Conservation (phyloP, 2,888 invertebrate genomes). For the Colletes collaris region DNA sequence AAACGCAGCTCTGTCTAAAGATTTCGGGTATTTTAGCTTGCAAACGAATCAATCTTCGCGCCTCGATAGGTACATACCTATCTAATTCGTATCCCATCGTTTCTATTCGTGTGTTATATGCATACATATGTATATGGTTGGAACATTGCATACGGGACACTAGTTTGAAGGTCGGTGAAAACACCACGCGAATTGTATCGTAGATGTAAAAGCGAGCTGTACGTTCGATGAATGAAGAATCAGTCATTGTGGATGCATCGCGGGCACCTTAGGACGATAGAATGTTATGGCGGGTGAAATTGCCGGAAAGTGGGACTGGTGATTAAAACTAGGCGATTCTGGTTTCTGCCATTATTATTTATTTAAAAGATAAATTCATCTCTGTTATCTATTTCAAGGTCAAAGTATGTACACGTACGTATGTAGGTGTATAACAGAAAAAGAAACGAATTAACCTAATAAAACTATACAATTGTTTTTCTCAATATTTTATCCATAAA, state of each 20-base stretch:
- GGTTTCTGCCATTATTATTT: no score
- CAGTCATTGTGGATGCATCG: conserved; percentile 56
- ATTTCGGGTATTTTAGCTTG: conserved; percentile 22
- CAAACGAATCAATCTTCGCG: not conserved
- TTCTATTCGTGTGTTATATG: not conserved
- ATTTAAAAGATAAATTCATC: no score
- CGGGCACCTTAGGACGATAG: conserved; percentile 34
- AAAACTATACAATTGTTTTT: no score
- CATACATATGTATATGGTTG: no score
- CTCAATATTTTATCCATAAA: no score
- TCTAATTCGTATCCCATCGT: no score
- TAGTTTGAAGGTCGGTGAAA: conserved; percentile 55
- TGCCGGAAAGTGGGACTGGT: conserved; percentile 46
- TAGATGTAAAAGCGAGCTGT: conserved; percentile 38
- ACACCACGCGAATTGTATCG: conserved; percentile 35
- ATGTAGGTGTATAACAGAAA: no score
- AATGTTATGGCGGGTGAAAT: conserved; percentile 57
- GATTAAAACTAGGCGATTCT: conserved; percentile 11
- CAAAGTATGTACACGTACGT: no score
- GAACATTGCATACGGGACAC: conserved; percentile 9
- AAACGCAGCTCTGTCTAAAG: conserved; percentile 68
- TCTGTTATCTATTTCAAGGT: no score
- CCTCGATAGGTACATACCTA: not conserved
- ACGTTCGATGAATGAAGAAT: conserved; percentile 55
- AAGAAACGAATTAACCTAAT: no score